Conservation (phyloP, 1,140 invertebrate genomes). For the Brachionus rubens region DNA sequence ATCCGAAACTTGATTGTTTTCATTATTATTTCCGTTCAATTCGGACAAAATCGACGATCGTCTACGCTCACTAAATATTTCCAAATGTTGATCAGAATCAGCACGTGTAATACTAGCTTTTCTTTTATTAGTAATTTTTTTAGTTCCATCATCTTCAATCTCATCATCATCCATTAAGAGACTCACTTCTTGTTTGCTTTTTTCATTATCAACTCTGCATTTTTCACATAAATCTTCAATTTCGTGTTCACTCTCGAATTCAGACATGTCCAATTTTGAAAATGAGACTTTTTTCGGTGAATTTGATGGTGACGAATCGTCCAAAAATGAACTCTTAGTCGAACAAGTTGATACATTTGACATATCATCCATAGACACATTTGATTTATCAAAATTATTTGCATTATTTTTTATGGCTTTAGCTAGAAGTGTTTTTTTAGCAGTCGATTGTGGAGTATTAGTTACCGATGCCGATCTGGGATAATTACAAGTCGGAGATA, state of each 20-base stretch:
- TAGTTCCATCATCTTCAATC: background rate
- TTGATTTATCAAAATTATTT: background rate
- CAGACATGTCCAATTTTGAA: background rate
- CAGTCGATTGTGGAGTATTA: constrained; percentile 30
- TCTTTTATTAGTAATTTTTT: constrained; percentile 15
- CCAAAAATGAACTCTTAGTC: constrained; percentile 1
- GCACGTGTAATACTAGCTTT: background rate
- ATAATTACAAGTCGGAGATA: background rate
- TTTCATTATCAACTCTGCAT: background rate
- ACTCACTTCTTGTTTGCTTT: constrained; percentile 14
- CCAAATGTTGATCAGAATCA: constrained; percentile 13
- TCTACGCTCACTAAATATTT: background rate
- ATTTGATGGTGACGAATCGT: constrained; percentile 11
- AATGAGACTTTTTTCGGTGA: background rate
- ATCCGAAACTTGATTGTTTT: background rate
- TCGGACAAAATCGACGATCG: constrained; percentile 25
- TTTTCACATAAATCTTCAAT: background rate
- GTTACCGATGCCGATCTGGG: background rate
- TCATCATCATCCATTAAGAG: background rate
- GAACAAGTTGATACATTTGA: background rate
- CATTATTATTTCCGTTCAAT: background rate
- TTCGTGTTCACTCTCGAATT: background rate
- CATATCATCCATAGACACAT: constrained; percentile 6
- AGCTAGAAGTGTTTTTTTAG: constrained; percentile 33
- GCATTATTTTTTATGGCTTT: constrained; percentile 37